phyloP scores from a whole-genome alignment of 2,113 vertebrate genomes.

The Nansenia antarctica region DNA sequence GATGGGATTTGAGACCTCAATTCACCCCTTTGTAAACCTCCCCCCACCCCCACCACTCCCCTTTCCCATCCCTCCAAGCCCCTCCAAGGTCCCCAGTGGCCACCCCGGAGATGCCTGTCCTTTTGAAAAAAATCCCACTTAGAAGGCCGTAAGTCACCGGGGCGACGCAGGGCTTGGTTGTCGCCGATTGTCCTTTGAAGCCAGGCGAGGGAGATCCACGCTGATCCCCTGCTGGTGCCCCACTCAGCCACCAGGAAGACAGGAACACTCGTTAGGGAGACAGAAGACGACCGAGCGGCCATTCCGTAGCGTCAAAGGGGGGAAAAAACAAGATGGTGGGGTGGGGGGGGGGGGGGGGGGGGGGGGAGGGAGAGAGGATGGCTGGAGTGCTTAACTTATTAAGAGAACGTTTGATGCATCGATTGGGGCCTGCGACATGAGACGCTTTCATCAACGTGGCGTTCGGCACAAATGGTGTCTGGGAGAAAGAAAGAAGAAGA shows the following conservation, averaged over 20 bases:
- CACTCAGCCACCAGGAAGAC: neutral
- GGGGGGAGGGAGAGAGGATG: constrained; percentile 25
- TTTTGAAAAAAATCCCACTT: constrained; percentile 43
- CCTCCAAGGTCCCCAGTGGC: constrained; percentile 23
- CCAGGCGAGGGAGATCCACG: constrained; percentile 51
- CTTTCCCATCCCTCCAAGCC: neutral
- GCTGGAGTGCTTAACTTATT: constrained; percentile 53
- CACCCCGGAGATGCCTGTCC: constrained; percentile 30
- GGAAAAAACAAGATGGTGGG: constrained; percentile 12
- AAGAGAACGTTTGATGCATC: constrained; percentile 66
- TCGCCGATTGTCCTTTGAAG: constrained; percentile 62
- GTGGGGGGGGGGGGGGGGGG: constrained; percentile 17
- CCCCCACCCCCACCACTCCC: neutral
- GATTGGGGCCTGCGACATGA: constrained; percentile 56
- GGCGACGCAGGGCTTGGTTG: constrained; percentile 50
- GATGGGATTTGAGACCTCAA: constrained; percentile 49
- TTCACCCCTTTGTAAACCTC: constrained; percentile 35
- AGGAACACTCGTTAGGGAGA: constrained; percentile 48
- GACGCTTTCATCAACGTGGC: constrained; percentile 43
- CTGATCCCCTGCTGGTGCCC: constrained; percentile 29
- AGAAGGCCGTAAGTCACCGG: constrained; percentile 47
- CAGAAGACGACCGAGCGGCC: constrained; percentile 26
- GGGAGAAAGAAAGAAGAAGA: constrained; percentile 7
- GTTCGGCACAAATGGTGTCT: too few relatives aligned
- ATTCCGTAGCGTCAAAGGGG: constrained; percentile 16